Base-by-base conservation (phyloP, 2,113 vertebrate species). In the Plotosus lineatus region DNA sequence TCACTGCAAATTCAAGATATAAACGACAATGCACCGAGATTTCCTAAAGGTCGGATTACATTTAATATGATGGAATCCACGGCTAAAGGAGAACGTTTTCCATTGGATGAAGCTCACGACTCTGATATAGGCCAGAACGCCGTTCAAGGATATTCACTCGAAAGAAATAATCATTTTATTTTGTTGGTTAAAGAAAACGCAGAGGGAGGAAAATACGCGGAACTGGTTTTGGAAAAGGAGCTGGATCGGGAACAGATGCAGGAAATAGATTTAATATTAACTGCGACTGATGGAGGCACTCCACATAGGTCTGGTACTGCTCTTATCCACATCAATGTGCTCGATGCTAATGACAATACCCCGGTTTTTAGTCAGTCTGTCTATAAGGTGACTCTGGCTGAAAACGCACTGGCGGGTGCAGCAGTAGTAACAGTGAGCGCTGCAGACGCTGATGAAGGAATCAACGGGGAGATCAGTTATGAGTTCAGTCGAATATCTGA, bases 381-480 rank as follows among this genome's bases (percentile, higher is more conserved):
- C 15, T 89, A 88, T 73, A 87, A 77, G 23, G 77, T 69, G 15
- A 84, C 19, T 74, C 14, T 89, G 11, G n/a, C 60, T 42, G 88
- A 89, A 86, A 86, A 88, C 44, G 50, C 83, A 31, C 51, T 84
- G 11, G 3, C 74, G 17, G 85, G 73, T 88, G 14, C 78, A 7
- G 33, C 77, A 23, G 75, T 92, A 28, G 69, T 91, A 31, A 80
- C 46, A 6, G 82, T 93, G 8, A 91, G 88, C 46, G 93, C 81
- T 6, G 31, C 61, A 79, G 55, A 73, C 48, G 60, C 72, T 28
- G 55, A 60, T 69, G 74, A 94, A 78, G 94, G 94, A 19, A 86
- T 88, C 61, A 96, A 95, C 0, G 95, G 95, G 11, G 93, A 94
- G 33, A 89, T 96, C 31, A 73, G 55, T 0, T 87, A 87, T 60